phyloP scores from a whole-genome alignment of 2,888 invertebrate genomes.

The Drosophila birchii region DNA sequence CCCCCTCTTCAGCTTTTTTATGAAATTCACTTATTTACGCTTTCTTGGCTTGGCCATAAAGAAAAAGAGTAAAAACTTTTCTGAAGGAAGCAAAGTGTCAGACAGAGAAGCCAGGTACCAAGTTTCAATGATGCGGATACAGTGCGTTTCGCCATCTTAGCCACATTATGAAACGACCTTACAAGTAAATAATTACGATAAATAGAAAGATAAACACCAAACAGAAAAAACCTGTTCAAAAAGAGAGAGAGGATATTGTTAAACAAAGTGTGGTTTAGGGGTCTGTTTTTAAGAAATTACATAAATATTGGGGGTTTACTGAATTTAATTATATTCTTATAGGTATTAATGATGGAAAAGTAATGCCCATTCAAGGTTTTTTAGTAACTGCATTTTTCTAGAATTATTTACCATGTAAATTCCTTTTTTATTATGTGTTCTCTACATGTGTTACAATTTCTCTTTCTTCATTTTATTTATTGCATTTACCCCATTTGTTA shows the following conservation, averaged over 20 bases:
- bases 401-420: not conserved
- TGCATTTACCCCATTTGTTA: slow-evolving; percentile 18
- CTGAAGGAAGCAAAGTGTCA: slow-evolving; percentile 22
- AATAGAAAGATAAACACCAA: slow-evolving; percentile 36
- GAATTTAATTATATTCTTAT: not conserved
- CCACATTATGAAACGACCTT: slow-evolving; percentile 31
- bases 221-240: slow-evolving; percentile 24
- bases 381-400: too few relatives aligned
- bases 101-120: slow-evolving; percentile 9
- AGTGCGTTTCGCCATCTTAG: slow-evolving; percentile 27
- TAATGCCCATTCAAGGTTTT: not conserved
- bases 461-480: slow-evolving; percentile 1
- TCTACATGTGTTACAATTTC: slow-evolving; percentile 2
- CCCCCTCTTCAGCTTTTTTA: slow-evolving; percentile 37
- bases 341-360: not conserved
- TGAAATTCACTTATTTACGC: slow-evolving; percentile 73
- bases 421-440: too few relatives aligned
- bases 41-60: slow-evolving; percentile 63
- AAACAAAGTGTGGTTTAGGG: slow-evolving; percentile 3
- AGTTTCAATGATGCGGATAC: slow-evolving; percentile 32
- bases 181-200: slow-evolving; percentile 27
- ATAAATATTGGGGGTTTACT: not conserved
- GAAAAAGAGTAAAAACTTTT: slow-evolving; percentile 21
- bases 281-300: not conserved
- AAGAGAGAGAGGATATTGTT: slow-evolving; percentile 51